Conservation (phyloP, 2,888 invertebrate species). For the Megaustenia siamemsis region DNA sequence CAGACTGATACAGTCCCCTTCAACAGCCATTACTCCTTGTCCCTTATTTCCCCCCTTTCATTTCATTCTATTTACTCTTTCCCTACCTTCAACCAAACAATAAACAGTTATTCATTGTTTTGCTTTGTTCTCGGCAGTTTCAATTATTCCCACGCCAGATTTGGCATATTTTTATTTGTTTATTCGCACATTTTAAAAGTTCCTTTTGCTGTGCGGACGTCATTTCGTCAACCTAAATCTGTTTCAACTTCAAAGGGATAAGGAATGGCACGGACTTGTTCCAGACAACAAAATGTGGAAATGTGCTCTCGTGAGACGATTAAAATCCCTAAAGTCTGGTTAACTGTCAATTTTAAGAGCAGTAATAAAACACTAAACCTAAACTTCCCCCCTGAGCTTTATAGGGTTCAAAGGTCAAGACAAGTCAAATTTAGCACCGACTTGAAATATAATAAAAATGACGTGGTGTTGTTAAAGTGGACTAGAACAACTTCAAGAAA, state of each 20-base stretch:
- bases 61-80: too few relatives aligned
- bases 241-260: constrained; percentile 26
- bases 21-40: too few relatives aligned
- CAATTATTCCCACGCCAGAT: neutral
- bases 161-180: neutral
- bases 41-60: neutral
- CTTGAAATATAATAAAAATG: constrained; percentile 18
- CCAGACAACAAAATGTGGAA: neutral
- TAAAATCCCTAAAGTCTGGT: neutral
- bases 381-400: neutral
- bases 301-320: neutral
- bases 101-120: neutral
- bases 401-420: constrained; percentile 22
- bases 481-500: neutral
- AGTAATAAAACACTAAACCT: constrained; percentile 24
- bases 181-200: neutral
- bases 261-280: neutral
- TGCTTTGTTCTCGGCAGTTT: neutral
- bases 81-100: neutral
- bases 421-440: constrained; percentile 11
- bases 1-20: too few relatives aligned
- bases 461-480: neutral
- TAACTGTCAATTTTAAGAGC: neutral
- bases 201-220: neutral
- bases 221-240: neutral